phyloP scores from a whole-genome alignment of 2,888 invertebrate species.

The Dendrolimus houi region DNA sequence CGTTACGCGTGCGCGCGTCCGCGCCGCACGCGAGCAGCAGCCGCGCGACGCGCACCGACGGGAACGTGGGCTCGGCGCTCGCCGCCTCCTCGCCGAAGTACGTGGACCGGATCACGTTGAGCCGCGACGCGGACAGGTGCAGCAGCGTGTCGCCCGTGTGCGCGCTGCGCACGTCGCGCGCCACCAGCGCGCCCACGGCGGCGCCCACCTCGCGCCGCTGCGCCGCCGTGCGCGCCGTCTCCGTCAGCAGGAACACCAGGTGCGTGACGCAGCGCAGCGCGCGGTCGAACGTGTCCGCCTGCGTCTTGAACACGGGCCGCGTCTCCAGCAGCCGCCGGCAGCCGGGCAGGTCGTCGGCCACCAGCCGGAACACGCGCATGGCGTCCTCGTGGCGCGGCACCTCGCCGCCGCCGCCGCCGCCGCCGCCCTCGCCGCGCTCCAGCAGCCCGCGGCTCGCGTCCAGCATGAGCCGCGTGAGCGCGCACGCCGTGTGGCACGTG shows the following conservation, averaged over 20 bases:
- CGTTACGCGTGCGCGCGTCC: slow-evolving; percentile 80
- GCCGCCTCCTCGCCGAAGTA: slow-evolving; percentile 82
- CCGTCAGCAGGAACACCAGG: slow-evolving; percentile 82
- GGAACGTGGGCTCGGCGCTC: slow-evolving; percentile 80
- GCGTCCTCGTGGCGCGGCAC: slow-evolving; percentile 80
- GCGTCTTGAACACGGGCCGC: slow-evolving; percentile 84
- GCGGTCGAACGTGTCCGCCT: slow-evolving; percentile 89
- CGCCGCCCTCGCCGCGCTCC: slow-evolving; percentile 45
- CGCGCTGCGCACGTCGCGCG: slow-evolving; percentile 80
- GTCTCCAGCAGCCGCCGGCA: slow-evolving; percentile 79
- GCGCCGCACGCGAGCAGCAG: slow-evolving; percentile 87
- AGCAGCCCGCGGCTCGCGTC: slow-evolving; percentile 79
- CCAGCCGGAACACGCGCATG: slow-evolving; percentile 77
- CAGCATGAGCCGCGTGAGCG: slow-evolving; percentile 88
- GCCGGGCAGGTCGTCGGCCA: slow-evolving; percentile 74
- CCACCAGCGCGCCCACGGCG: slow-evolving; percentile 64
- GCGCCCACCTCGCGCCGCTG: slow-evolving; percentile 54
- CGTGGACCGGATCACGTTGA: slow-evolving; percentile 86
- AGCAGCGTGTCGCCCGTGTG: slow-evolving; percentile 87
- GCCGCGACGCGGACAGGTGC: slow-evolving; percentile 87
- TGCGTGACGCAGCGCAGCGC: slow-evolving; percentile 87
- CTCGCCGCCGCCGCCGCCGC: slow-evolving; percentile 9
- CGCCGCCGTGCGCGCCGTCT: slow-evolving; percentile 58
- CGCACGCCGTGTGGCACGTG: slow-evolving; percentile 91
- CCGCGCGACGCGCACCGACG: slow-evolving; percentile 80